Conservation (phyloP, 2,888 invertebrate genomes). For the Eupelmus urozonus region DNA sequence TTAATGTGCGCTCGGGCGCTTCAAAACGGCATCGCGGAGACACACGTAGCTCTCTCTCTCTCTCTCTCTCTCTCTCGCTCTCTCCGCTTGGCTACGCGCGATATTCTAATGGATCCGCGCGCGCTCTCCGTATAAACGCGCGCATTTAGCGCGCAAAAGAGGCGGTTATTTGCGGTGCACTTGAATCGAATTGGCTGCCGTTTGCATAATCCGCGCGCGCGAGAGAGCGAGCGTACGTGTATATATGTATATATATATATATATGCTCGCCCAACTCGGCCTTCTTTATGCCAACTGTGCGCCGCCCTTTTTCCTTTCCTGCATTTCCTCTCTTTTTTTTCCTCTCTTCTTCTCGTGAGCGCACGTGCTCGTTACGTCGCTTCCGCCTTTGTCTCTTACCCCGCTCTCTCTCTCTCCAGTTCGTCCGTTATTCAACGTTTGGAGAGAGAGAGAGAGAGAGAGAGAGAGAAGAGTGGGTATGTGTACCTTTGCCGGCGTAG, state of each 20-base stretch:
- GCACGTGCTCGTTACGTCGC: background rate
- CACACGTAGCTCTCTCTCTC: background rate
- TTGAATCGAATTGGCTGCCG: slow-evolving; percentile 76
- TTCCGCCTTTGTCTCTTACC: background rate
- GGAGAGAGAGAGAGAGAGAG: too few relatives aligned
- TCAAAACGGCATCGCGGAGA: background rate
- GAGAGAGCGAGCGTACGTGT: background rate
- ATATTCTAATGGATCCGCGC: slow-evolving; percentile 55
- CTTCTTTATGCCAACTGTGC: slow-evolving; percentile 20
- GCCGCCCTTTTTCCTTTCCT: background rate
- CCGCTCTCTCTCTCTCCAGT: background rate
- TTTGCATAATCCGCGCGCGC: slow-evolving; percentile 74
- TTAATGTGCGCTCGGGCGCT: background rate
- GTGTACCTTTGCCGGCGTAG: background rate
- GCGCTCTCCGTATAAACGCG: slow-evolving; percentile 34
- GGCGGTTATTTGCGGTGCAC: slow-evolving; percentile 76
- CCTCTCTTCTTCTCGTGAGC: background rate
- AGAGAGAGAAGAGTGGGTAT: background rate
- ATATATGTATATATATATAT: slow-evolving; percentile 31
- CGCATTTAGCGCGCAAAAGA: slow-evolving; percentile 71
- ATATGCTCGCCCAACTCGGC: slow-evolving; percentile 17
- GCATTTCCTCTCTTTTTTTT: background rate
- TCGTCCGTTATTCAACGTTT: slow-evolving; percentile 7
- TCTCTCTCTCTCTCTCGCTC: background rate
- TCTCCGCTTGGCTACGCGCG: slow-evolving; percentile 19